Conservation (phyloP, 2,797 vertebrate genomes). For the Amniataba percoides region DNA sequence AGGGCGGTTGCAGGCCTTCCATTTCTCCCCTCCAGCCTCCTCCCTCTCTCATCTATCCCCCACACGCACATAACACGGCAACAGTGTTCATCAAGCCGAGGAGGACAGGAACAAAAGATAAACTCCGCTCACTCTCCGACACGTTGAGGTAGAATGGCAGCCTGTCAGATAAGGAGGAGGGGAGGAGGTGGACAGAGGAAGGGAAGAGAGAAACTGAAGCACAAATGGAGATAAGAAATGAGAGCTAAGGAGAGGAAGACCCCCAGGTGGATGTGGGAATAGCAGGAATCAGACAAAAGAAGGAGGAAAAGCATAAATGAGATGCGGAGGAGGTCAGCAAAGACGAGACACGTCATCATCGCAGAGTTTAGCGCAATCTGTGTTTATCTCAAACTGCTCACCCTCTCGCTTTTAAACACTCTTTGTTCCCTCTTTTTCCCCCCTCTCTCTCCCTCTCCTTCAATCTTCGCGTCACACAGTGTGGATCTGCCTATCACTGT, state of each 20-base stretch:
- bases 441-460: neutral
- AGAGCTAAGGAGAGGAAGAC: constrained; percentile 27
- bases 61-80: constrained; percentile 18
- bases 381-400: constrained; percentile 40
- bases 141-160: constrained; percentile 51
- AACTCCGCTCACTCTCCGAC: constrained; percentile 42
- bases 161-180: constrained; percentile 62
- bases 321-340: constrained; percentile 35
- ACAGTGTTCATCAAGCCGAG: constrained; percentile 47
- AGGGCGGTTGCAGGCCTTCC: neutral
- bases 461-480: constrained; percentile 18
- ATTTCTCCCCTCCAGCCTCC: neutral
- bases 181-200: constrained; percentile 50
- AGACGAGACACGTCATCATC: neutral
- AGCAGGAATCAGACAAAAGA: constrained; percentile 22
- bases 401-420: constrained; percentile 11
- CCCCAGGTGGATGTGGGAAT: constrained; percentile 24
- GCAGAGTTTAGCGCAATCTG: constrained; percentile 9
- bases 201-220: constrained; percentile 37
- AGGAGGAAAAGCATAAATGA: constrained; percentile 24
- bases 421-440: constrained; percentile 27
- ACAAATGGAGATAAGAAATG: constrained; percentile 39
- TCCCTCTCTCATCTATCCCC: constrained; percentile 19
- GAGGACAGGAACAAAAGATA: constrained; percentile 60
- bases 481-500: constrained; percentile 43